These are phyloP conservation scores for Temnothorax rugatulus DNA, from an alignment of 2,888 invertebrate genomes.

Conservation along the genomic window DNA sequence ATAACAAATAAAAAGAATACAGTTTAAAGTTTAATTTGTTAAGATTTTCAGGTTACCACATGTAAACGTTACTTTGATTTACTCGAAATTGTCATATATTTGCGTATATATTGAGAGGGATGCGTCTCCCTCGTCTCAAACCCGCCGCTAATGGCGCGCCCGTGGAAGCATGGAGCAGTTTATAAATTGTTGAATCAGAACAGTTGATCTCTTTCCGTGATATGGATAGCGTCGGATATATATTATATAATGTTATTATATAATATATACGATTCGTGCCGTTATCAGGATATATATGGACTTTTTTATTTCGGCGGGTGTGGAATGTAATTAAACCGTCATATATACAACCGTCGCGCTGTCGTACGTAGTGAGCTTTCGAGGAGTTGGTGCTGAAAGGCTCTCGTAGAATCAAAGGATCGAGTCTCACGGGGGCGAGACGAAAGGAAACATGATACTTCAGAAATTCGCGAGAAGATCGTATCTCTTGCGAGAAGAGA, in stretches of 20 bases:
- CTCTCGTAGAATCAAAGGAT: constrained; percentile 75
- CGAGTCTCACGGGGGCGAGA: constrained; percentile 70
- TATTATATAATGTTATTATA: not conserved
- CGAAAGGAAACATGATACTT: constrained; percentile 77
- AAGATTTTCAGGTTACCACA: too few relatives aligned
- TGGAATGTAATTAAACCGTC: constrained; percentile 72
- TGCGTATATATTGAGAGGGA: too few relatives aligned
- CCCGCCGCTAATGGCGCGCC: too few relatives aligned
- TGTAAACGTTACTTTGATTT: too few relatives aligned
- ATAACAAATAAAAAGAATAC: too few relatives aligned
- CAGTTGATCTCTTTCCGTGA: not conserved
- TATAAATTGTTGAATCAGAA: not conserved
- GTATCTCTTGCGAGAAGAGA: constrained; percentile 70
- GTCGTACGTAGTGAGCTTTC: constrained; percentile 55
- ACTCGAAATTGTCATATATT: too few relatives aligned
- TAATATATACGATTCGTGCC: not conserved
- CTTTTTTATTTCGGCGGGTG: constrained; percentile 38
- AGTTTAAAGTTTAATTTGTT: too few relatives aligned
- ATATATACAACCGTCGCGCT: constrained; percentile 22
- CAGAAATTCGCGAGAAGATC: constrained; percentile 77
- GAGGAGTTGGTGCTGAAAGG: constrained; percentile 68
- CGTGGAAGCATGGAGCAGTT: not conserved
- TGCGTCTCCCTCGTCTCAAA: too few relatives aligned
- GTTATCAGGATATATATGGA: not conserved
- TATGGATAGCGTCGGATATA: not conserved